phyloP scores from a whole-genome alignment of 2,888 invertebrate genomes.

The Hyposoter dolosus region DNA sequence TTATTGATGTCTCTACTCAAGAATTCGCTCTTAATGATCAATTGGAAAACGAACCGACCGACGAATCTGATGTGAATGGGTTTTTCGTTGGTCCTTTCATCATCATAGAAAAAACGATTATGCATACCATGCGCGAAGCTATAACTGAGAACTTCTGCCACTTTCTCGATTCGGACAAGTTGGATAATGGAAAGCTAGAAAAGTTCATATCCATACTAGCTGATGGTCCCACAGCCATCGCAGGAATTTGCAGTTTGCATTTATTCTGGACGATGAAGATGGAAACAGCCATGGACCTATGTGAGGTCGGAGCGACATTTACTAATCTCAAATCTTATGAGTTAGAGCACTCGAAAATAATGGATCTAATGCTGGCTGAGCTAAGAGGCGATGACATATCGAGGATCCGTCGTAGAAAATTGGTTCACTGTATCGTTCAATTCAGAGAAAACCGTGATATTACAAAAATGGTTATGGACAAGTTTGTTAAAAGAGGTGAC shows the following conservation, averaged over 20 bases:
- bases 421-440: conserved; percentile 86
- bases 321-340: conserved; percentile 83
- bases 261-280: conserved; percentile 89
- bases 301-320: conserved; percentile 71
- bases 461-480: conserved; percentile 82
- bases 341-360: conserved; percentile 62
- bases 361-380: conserved; percentile 85
- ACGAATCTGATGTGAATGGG: not conserved
- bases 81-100: conserved; percentile 34
- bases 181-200: conserved; percentile 1
- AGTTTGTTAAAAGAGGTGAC: not conserved
- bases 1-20: conserved; percentile 88
- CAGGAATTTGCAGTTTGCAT: conserved; percentile 87
- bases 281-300: conserved; percentile 83
- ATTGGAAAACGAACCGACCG: not conserved
- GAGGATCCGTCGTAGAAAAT: conserved; percentile 85
- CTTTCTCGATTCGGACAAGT: conserved; percentile 63
- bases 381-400: conserved; percentile 86
- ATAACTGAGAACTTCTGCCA: conserved; percentile 77
- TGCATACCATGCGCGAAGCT: conserved; percentile 81
- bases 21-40: conserved; percentile 81
- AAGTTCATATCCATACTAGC: conserved; percentile 69
- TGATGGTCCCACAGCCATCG: conserved; percentile 85
- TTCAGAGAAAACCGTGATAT: conserved; percentile 86
- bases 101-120: conserved; percentile 86